Percentiles rank a stretch among this genome's conserved stretches.
These are phyloP conservation scores for Cossypha caffra DNA, from an alignment of 2,797 vertebrate genomes.

Conservation along the genomic window DNA sequence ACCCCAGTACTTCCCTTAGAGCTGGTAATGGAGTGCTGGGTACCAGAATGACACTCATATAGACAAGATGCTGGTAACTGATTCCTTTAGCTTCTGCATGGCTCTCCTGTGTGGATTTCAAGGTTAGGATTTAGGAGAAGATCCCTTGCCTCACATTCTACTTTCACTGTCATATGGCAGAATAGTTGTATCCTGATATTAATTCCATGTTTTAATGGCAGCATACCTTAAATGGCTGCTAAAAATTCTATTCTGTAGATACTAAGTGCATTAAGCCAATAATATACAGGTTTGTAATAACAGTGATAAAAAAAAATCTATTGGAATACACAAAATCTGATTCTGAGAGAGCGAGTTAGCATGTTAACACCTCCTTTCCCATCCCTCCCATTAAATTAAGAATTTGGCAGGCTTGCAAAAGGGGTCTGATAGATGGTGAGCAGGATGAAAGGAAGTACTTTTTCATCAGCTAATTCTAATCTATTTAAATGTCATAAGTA, in stretches of 20 bases:
- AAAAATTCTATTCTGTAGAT: background rate
- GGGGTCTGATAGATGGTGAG: background rate
- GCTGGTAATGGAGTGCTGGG: background rate
- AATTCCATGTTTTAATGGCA: background rate
- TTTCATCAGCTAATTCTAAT: background rate
- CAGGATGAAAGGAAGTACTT: background rate
- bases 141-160: background rate
- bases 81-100: background rate
- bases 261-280: background rate
- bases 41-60: background rate
- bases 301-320: background rate
- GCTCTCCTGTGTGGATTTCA: background rate
- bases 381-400: background rate
- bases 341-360: background rate
- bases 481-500: background rate
- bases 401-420: background rate
- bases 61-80: background rate
- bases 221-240: background rate
- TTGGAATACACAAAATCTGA: background rate
- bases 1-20: background rate
- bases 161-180: background rate
- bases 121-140: background rate
- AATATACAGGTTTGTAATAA: background rate
- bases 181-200: background rate
- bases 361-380: background rate